phyloP scores from a whole-genome alignment of 2,797 vertebrate genomes.

The Scarus forsteni region DNA sequence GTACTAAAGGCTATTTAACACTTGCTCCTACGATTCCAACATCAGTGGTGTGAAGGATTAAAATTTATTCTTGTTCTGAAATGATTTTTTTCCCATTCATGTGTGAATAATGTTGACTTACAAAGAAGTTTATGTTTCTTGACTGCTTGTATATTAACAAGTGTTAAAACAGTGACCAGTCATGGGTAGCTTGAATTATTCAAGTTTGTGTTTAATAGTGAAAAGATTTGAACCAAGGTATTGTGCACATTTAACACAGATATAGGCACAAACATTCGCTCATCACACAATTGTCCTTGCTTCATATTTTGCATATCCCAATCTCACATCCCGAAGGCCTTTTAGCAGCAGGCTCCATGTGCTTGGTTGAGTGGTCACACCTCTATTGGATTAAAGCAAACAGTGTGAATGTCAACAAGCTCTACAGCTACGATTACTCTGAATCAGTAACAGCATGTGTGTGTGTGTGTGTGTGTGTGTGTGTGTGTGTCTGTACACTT shows the following conservation, averaged over 20 bases:
- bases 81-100: no score
- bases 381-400: constrained; percentile 43
- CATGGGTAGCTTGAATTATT: no score
- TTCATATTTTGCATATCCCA: constrained; percentile 38
- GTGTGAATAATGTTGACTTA: no score
- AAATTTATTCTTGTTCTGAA: no score
- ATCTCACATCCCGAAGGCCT: constrained; percentile 42
- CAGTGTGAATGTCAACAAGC: constrained; percentile 53
- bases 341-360: constrained; percentile 21
- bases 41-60: background rate
- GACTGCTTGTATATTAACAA: no score
- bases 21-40: constrained; percentile 5
- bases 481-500: background rate
- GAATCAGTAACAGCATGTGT: constrained; percentile 13
- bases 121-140: no score
- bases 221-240: no score
- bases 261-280: background rate
- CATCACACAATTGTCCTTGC: constrained; percentile 3
- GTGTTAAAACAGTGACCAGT: no score
- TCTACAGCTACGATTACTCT: constrained; percentile 38
- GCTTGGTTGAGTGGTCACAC: constrained; percentile 32
- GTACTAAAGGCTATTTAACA: constrained; percentile 38
- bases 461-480: background rate
- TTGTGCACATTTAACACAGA: no score
- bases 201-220: no score